Evolutionary conservation across 2,797 vertebrate species (phyloP).

Genomic region (Hypotaenidia okinawae): DNA sequence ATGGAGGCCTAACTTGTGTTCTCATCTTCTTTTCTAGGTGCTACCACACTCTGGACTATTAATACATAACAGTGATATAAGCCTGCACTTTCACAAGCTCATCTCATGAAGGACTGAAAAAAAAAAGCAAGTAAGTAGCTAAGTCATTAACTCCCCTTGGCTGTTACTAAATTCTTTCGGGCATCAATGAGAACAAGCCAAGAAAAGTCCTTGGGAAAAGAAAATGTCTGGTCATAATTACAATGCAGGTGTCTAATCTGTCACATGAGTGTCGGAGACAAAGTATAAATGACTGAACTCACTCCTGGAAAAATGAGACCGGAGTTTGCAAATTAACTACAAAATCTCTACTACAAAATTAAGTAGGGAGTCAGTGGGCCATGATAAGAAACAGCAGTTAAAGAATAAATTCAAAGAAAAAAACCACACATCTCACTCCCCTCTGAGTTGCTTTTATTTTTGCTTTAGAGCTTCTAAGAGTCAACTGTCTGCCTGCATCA

Average conservation of each 20-base stretch:
- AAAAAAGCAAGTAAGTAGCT: not conserved
- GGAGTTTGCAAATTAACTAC: not conserved
- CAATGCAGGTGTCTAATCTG: not conserved
- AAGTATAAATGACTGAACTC: conserved; percentile 1
- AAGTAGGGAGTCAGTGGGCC: not conserved
- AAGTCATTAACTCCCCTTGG: not conserved
- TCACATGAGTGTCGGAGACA: not conserved
- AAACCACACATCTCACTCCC: not conserved
- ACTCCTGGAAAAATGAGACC: not conserved
- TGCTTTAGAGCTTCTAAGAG: not conserved
- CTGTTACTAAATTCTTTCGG: not conserved
- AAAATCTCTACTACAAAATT: conserved; percentile 1
- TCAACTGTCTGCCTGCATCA: conserved; percentile 6
- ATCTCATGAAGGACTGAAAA: not conserved
- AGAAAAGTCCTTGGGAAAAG: not conserved
- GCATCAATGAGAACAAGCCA: not conserved
- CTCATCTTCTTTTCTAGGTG: not conserved
- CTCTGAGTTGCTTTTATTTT: not conserved
- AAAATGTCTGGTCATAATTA: not conserved
- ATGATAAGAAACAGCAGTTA: not conserved
- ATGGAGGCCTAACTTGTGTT: not conserved
- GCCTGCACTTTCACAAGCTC: not conserved
- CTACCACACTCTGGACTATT: not conserved
- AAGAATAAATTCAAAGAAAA: conserved; percentile 38
- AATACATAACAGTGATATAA: not conserved